Base-by-base conservation (phyloP, 37 sponge, comb jelly and placozoan genomes). In the Crambe crambe region DNA sequence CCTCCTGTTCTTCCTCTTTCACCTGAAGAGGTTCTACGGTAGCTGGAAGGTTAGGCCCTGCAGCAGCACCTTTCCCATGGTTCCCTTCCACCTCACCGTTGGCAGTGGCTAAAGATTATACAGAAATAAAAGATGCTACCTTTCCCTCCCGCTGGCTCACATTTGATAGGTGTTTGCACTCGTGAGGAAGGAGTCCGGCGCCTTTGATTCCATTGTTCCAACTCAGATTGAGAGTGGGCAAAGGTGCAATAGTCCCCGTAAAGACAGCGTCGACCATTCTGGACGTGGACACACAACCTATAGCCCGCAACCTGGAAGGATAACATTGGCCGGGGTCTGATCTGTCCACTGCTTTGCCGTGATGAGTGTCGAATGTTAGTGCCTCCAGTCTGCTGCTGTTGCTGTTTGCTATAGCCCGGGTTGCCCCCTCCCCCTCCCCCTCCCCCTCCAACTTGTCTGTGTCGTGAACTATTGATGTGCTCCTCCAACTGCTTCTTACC, bases 221-320 rank as follows among this genome's bases (percentile, higher is more conserved):
- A 79, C 74, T 96, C 97, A 2, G 27, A 20, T 42, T 79, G 70
- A 27, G 88, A 82, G 73, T 96, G 97, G 8, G 97, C 94, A 83
- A 93, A 96, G 20, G 88, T 96, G 70, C 97, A 96, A 26, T 64
- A 85, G 40, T 85, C 84, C 18, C 91, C 91, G 78, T 87, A 90
- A 26, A 77, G 31, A 72, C 97, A 96, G 4, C 86, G 69, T 22
- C 85, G 34, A 21, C 84, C 87, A 32, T 69, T 83, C 30, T 83
- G 56, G n/a, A 88, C 59, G 56, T 93, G 91, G 39, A 84, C 69
- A 54, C 97, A 96, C 80, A 93, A 66, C 56, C 73, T 84, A 71
- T 90, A 96, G 43, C 82, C 89, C 69, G 65, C 68, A 0, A 84
- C 70, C 5, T 51, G 89, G 38, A 84, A 79, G 35, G 68, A 29